Conservation (phyloP, 2,797 vertebrate species). For the Strix occidentalis region DNA sequence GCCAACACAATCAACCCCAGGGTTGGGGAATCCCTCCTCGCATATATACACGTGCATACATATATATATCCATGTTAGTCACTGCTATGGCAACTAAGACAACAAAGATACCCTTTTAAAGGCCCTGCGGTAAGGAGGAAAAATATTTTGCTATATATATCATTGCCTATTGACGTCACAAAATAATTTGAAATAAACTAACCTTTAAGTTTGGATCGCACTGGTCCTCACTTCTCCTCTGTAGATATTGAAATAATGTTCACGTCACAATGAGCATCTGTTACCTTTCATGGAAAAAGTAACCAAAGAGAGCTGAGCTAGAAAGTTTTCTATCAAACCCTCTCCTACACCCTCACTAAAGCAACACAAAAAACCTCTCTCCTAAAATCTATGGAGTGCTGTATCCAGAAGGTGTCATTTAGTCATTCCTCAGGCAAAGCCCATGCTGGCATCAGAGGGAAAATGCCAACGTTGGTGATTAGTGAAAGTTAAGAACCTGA, state of each 20-base stretch:
- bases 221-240: slow-evolving; percentile 20
- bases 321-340: slow-evolving; percentile 17
- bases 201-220: slow-evolving; percentile 42
- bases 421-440: not conserved
- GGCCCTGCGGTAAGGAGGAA: slow-evolving; percentile 40
- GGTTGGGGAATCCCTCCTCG: slow-evolving; percentile 55
- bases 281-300: slow-evolving; percentile 51
- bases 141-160: slow-evolving; percentile 72
- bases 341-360: not conserved
- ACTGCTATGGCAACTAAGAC: slow-evolving; percentile 65
- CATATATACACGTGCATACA: not conserved
- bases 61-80: slow-evolving; percentile 19
- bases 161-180: slow-evolving; percentile 45
- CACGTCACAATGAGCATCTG: slow-evolving; percentile 58
- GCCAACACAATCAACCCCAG: slow-evolving; percentile 13
- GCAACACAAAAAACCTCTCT: not conserved
- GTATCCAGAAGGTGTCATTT: not conserved
- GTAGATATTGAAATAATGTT: slow-evolving; percentile 38
- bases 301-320: not conserved
- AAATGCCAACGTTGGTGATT: slow-evolving; percentile 6
- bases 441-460: not conserved
- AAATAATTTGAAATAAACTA: slow-evolving; percentile 67
- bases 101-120: slow-evolving; percentile 70
- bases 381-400: not conserved
- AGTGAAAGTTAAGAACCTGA: slow-evolving; percentile 22